phyloP scores from a whole-genome alignment of 2,888 invertebrate species.

The Cataglyphis cursor region DNA sequence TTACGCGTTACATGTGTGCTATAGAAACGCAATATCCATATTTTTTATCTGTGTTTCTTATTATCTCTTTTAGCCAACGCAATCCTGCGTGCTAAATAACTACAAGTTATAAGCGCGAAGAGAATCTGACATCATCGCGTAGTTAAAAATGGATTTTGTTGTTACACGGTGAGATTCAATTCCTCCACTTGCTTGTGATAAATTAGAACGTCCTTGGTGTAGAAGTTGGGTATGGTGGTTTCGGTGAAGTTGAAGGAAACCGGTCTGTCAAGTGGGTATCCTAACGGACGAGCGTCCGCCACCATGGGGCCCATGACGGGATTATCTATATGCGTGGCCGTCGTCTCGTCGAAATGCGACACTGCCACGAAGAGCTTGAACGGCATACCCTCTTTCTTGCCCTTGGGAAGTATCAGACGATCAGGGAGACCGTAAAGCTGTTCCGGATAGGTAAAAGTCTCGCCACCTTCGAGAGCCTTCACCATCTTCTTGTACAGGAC shows the following conservation, averaged over 20 bases:
- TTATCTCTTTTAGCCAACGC: not conserved
- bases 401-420: conserved; percentile 90
- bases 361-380: conserved; percentile 89
- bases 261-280: conserved; percentile 88
- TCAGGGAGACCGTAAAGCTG: conserved; percentile 89
- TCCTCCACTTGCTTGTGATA: conserved; percentile 82
- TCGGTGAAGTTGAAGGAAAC: conserved; percentile 79
- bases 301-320: conserved; percentile 78
- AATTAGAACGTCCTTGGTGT: conserved; percentile 78
- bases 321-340: conserved; percentile 81
- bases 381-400: conserved; percentile 89
- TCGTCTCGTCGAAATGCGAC: conserved; percentile 85
- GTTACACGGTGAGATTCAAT: conserved; percentile 73
- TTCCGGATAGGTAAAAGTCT: conserved; percentile 87
- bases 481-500: conserved; percentile 86
- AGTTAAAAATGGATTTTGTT: conserved; percentile 4
- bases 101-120: not conserved
- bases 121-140: not conserved
- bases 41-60: conserved; percentile 28
- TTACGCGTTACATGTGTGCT: not conserved
- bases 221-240: conserved; percentile 74
- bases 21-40: not conserved
- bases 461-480: conserved; percentile 87
- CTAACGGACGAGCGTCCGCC: conserved; percentile 86
- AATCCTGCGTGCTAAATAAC: conserved; percentile 13